Evolutionary conservation across 2,797 vertebrate genomes (phyloP).

Genomic region (Gambelia wislizenii): DNA sequence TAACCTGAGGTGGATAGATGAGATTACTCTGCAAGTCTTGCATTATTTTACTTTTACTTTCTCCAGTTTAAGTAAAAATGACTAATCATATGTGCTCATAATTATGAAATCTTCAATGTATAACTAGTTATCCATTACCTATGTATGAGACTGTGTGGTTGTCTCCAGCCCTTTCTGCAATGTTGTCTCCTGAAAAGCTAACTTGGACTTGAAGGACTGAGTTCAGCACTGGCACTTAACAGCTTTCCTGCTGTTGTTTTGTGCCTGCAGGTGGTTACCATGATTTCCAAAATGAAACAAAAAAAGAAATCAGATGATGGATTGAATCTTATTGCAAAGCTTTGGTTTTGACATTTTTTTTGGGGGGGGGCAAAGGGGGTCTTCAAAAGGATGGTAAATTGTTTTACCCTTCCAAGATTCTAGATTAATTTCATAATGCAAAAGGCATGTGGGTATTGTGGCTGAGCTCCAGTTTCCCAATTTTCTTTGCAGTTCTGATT

Average conservation of each 20-base stretch:
- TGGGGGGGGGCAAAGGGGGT: background rate
- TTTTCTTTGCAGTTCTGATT: background rate
- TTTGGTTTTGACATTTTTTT: background rate
- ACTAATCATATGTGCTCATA: background rate
- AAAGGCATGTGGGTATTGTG: background rate
- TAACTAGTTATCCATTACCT: background rate
- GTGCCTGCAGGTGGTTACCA: too few species aligned
- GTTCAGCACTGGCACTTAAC: background rate
- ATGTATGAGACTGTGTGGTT: background rate
- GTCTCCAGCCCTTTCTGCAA: background rate
- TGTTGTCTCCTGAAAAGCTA: background rate
- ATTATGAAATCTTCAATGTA: background rate
- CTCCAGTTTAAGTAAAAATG: background rate
- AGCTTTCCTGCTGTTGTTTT: background rate
- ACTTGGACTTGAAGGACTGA: background rate
- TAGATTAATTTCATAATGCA: conserved; percentile 14
- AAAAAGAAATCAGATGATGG: background rate
- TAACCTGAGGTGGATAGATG: background rate
- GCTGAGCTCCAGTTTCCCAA: background rate
- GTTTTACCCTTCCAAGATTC: background rate
- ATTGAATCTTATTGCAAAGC: conserved; percentile 1
- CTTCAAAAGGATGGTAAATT: background rate
- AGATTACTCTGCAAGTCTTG: background rate
- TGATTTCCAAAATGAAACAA: conserved; percentile 5
- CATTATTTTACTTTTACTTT: background rate